phyloP scores from a whole-genome alignment of 2,888 invertebrate genomes.

The Hypsopygia costalis region DNA sequence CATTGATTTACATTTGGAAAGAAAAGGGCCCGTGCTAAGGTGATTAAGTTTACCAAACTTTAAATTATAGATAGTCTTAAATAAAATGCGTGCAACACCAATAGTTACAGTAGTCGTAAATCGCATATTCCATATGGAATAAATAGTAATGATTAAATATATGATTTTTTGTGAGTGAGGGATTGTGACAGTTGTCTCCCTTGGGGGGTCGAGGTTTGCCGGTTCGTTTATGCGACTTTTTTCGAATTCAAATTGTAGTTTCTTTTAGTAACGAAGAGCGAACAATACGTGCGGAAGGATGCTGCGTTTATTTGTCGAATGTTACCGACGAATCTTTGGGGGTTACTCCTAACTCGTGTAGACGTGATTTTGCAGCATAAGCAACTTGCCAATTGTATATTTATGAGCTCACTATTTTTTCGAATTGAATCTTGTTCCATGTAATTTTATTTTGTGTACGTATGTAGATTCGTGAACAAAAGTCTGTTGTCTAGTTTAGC shows the following conservation, averaged over 20 bases:
- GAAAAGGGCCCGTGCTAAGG: constrained; percentile 36
- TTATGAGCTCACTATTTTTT: constrained; percentile 71
- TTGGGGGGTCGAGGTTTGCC: constrained; percentile 55
- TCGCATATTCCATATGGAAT: constrained; percentile 20
- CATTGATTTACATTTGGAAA: constrained; percentile 71
- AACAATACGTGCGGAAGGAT: constrained; percentile 74
- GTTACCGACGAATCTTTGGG: constrained; percentile 59
- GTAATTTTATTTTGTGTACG: constrained; percentile 30
- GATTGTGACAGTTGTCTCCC: constrained; percentile 52
- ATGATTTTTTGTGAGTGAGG: constrained; percentile 40
- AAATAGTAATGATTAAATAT: constrained; percentile 35
- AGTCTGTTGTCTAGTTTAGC: too few relatives aligned
- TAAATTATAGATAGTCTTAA: constrained; percentile 5
- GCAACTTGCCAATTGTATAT: constrained; percentile 75
- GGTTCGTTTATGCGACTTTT: constrained; percentile 72
- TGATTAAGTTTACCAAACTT: constrained; percentile 31
- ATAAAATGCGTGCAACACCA: constrained; percentile 5
- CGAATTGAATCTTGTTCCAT: constrained; percentile 39
- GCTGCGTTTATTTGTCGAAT: constrained; percentile 50
- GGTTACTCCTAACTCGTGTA: constrained; percentile 44
- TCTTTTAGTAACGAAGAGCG: constrained; percentile 67
- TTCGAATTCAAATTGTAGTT: constrained; percentile 69
- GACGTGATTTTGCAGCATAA: constrained; percentile 67
- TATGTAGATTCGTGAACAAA: constrained; percentile 20
- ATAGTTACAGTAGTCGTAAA: background rate